Evolutionary conservation across 1,140 invertebrate species (phyloP).

Genomic region (Callitettix versicolor): DNA sequence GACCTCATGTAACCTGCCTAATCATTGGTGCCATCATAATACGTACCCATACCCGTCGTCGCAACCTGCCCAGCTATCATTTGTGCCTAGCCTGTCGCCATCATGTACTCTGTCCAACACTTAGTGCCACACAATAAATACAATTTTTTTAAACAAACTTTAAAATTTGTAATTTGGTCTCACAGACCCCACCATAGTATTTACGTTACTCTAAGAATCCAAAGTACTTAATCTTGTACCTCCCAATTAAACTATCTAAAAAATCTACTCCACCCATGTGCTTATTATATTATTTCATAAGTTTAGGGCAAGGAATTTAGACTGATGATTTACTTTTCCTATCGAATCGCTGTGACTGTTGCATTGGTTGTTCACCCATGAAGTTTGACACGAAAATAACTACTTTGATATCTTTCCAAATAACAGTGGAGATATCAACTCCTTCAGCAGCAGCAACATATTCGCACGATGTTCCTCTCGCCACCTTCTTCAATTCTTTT

Average conservation of each 20-base stretch:
- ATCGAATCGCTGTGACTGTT: not conserved
- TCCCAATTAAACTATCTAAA: slow-evolving; percentile 25
- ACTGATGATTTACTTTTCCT: slow-evolving; percentile 6
- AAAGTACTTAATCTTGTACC: slow-evolving; percentile 29
- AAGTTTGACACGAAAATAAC: not conserved
- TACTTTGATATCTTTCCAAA: slow-evolving; percentile 8
- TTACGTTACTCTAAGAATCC: too few species aligned
- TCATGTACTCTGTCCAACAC: too few species aligned
- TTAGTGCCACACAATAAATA: too few species aligned
- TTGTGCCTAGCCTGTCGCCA: too few species aligned
- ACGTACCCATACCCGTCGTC: too few species aligned
- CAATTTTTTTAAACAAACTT: too few species aligned
- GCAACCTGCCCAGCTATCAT: too few species aligned
- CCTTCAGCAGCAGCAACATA: slow-evolving; percentile 1
- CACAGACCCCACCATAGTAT: too few species aligned
- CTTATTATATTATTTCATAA: slow-evolving; percentile 21
- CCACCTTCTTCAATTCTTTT: slow-evolving; percentile 14
- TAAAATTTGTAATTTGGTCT: too few species aligned
- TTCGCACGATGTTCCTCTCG: slow-evolving; percentile 1
- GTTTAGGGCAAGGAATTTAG: not conserved
- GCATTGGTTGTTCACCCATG: not conserved
- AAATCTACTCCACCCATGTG: slow-evolving; percentile 30
- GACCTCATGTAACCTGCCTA: too few species aligned
- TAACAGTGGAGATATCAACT: slow-evolving; percentile 14
- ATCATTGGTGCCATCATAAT: too few species aligned